Evolutionary conservation across 2,113 vertebrate genomes (phyloP).

Genomic region (Danionella cerebrum): DNA sequence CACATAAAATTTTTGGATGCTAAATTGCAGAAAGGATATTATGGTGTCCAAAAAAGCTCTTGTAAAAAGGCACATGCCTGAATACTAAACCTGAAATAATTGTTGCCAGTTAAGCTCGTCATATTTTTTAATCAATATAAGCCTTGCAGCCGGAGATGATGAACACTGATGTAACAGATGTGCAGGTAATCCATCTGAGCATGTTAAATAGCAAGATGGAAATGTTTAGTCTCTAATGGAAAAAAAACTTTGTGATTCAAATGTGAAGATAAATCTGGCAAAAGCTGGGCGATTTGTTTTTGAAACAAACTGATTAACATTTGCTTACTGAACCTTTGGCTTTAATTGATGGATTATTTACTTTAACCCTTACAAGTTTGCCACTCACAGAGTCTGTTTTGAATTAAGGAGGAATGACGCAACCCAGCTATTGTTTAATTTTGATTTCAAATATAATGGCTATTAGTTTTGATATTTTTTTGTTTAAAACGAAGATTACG

Average conservation of each 20-base stretch:
- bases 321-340: neutral
- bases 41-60: too few relatives aligned
- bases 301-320: neutral
- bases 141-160: slow-evolving; percentile 9
- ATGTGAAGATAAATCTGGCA: neutral
- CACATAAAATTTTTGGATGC: too few relatives aligned
- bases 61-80: slow-evolving; percentile 43
- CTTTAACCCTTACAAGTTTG: too few relatives aligned
- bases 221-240: neutral
- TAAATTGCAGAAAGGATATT: too few relatives aligned
- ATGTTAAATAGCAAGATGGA: neutral
- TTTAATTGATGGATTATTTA: neutral
- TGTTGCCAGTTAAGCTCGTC: slow-evolving; percentile 40
- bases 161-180: neutral
- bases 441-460: too few relatives aligned
- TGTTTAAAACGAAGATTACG: too few relatives aligned
- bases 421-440: too few relatives aligned
- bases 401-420: too few relatives aligned
- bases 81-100: slow-evolving; percentile 31
- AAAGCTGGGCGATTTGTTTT: neutral
- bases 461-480: too few relatives aligned
- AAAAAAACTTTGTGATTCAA: neutral
- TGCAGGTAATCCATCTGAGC: neutral
- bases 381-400: too few relatives aligned
- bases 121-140: slow-evolving; percentile 25